Percentiles rank a stretch among this genome's conserved stretches.
phyloP scores from a whole-genome alignment of 2,113 vertebrate genomes.

The Takifugu bimaculatus region DNA sequence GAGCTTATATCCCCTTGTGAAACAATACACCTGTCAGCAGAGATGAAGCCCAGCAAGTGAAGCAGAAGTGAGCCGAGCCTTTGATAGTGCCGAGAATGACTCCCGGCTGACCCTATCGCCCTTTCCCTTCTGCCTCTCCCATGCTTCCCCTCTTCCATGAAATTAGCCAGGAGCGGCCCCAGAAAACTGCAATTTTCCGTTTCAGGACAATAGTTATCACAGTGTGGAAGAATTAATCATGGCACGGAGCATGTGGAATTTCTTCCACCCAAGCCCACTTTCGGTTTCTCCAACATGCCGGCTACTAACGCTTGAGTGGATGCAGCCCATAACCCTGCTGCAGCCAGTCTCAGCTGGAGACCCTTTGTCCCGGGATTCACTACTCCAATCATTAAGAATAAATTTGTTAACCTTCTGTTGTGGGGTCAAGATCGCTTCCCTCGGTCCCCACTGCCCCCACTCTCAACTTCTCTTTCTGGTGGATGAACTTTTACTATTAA shows the following conservation, averaged over 20 bases:
- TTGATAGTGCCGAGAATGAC: slow-evolving; percentile 84
- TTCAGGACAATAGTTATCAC: slow-evolving; percentile 73
- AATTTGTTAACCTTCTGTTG: slow-evolving; percentile 75
- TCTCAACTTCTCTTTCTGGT: slow-evolving; percentile 51
- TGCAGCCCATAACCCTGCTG: slow-evolving; percentile 66
- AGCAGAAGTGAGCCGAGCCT: slow-evolving; percentile 88
- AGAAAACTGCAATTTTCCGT: slow-evolving; percentile 76
- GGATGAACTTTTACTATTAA: slow-evolving; percentile 73
- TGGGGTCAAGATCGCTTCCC: slow-evolving; percentile 64
- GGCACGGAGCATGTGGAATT: slow-evolving; percentile 72
- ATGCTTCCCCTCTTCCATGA: slow-evolving; percentile 74
- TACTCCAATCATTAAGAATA: slow-evolving; percentile 75
- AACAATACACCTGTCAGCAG: slow-evolving; percentile 98
- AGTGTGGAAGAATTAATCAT: slow-evolving; percentile 79
- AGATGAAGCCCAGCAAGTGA: slow-evolving; percentile 88
- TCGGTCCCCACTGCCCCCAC: slow-evolving; percentile 27
- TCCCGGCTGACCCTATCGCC: slow-evolving; percentile 83
- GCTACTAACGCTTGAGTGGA: slow-evolving; percentile 73
- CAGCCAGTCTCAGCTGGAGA: slow-evolving; percentile 65
- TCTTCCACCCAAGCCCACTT: slow-evolving; percentile 30
- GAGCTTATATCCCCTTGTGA: slow-evolving; percentile 92
- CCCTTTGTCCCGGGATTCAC: slow-evolving; percentile 71
- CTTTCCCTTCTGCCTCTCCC: slow-evolving; percentile 54
- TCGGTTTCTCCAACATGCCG: slow-evolving; percentile 45
- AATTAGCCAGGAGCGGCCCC: slow-evolving; percentile 80